These are phyloP conservation scores for Boleophthalmus pectinirostris DNA, from an alignment of 2,113 vertebrate genomes.

Conservation along the genomic window DNA sequence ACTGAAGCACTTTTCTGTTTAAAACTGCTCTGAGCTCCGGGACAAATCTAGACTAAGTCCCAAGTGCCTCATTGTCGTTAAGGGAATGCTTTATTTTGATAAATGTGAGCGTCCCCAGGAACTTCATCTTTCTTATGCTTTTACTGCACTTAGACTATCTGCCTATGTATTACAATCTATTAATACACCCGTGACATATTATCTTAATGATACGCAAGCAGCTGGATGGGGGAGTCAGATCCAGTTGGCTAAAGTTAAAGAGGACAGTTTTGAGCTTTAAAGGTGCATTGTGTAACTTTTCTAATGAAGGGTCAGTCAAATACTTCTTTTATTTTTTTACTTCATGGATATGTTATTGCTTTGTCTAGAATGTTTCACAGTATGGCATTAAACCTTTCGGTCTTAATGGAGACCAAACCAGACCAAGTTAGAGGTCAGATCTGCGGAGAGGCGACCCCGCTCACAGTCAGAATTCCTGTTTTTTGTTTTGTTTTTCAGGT, in stretches of 20 bases:
- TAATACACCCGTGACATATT: conserved; percentile 6
- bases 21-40: background rate
- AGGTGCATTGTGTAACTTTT: background rate
- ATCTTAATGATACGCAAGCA: background rate
- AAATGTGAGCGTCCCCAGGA: background rate
- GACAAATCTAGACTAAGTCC: conserved; percentile 11
- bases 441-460: no score
- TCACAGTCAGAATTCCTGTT: no score
- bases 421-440: no score
- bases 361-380: no score
- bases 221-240: background rate
- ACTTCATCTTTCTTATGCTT: conserved; percentile 9
- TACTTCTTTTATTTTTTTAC: no score
- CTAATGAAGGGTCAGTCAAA: no score
- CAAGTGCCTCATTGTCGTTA: background rate
- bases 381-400: no score
- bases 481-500: no score
- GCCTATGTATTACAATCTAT: conserved; percentile 12
- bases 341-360: no score
- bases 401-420: no score
- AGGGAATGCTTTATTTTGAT: background rate
- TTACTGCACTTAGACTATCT: conserved; percentile 13
- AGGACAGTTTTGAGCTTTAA: conserved; percentile 16
- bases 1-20: background rate
- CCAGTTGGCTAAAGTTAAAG: background rate